Evolutionary conservation across 1,140 invertebrate species (phyloP).

Genomic region (Cotesia vestalis): DNA sequence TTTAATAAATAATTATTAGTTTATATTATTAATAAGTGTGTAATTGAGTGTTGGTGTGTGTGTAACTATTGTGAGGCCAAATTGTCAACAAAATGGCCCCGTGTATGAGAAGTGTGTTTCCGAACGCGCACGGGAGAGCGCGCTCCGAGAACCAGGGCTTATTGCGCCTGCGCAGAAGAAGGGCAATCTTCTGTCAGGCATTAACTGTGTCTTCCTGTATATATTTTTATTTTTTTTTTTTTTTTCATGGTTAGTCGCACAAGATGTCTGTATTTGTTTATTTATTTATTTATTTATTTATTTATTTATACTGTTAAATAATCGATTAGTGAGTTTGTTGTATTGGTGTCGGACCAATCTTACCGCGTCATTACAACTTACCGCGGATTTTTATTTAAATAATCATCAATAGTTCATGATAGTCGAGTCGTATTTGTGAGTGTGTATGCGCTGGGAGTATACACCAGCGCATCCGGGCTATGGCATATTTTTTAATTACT

Average conservation of each 20-base stretch:
- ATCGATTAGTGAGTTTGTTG: conserved; percentile 41
- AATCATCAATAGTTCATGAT: conserved; percentile 47
- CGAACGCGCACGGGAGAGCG: conserved; percentile 60
- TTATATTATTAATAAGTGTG: conserved; percentile 25
- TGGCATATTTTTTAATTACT: conserved; percentile 64
- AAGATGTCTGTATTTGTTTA: conserved; percentile 31
- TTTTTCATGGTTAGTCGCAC: conserved; percentile 36
- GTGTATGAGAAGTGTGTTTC: conserved; percentile 56
- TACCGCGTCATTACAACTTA: conserved; percentile 45
- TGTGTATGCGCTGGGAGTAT: conserved; percentile 69
- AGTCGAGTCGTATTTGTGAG: conserved; percentile 67
- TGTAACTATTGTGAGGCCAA: conserved; percentile 39
- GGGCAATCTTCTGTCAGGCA: background rate
- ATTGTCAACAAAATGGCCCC: conserved; percentile 42
- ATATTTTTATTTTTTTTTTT: no score
- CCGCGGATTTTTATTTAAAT: conserved; percentile 51
- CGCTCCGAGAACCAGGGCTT: conserved; percentile 61
- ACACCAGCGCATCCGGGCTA: conserved; percentile 68
- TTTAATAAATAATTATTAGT: conserved; percentile 43
- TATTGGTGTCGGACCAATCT: conserved; percentile 52
- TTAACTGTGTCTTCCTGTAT: conserved; percentile 44
- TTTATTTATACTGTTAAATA: conserved; percentile 40
- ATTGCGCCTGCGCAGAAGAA: background rate
- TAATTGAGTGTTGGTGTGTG: conserved; percentile 25
- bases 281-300: conserved; percentile 46